A percentile compares a stretch with the other conserved stretches of the same genome.
phyloP scores from a whole-genome alignment of 1,140 invertebrate species.

The Ruditapes philippinarum region DNA sequence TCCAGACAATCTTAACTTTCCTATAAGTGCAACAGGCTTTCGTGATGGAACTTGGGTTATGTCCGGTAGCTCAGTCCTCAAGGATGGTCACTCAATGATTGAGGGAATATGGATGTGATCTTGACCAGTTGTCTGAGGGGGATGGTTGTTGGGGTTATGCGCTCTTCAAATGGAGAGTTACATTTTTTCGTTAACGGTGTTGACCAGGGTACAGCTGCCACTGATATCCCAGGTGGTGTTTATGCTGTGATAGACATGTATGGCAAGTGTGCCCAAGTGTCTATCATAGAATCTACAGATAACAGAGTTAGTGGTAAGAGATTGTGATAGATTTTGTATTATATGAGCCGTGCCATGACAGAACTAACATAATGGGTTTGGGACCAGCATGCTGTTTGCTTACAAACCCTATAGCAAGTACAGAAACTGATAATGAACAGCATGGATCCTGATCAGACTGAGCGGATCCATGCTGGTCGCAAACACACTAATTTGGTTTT shows the following conservation, averaged over 20 bases:
- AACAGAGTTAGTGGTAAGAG: slow-evolving; percentile 58
- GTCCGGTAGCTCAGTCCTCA: slow-evolving; percentile 94
- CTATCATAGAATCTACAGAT: slow-evolving; percentile 80
- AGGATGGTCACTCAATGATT: slow-evolving; percentile 93
- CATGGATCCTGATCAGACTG: too few relatives aligned
- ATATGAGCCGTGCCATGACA: too few relatives aligned
- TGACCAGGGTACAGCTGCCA: slow-evolving; percentile 94
- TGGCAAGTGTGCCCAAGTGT: slow-evolving; percentile 96
- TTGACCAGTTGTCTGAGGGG: slow-evolving; percentile 94
- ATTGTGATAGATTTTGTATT: too few relatives aligned
- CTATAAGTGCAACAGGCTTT: slow-evolving; percentile 94
- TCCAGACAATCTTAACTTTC: slow-evolving; percentile 93
- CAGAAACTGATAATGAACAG: too few relatives aligned
- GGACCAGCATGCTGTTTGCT: too few relatives aligned
- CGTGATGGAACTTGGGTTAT: slow-evolving; percentile 96
- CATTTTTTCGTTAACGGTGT: slow-evolving; percentile 96
- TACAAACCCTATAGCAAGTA: too few relatives aligned
- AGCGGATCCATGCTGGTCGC: too few relatives aligned
- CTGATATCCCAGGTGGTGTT: slow-evolving; percentile 91
- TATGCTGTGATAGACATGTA: slow-evolving; percentile 97
- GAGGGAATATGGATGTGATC: slow-evolving; percentile 93
- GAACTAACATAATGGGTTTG: too few relatives aligned
- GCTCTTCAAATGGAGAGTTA: slow-evolving; percentile 90
- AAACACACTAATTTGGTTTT: too few relatives aligned
- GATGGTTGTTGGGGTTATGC: slow-evolving; percentile 89